These are phyloP conservation scores for Lysandra coridon DNA, from an alignment of 2,888 invertebrate genomes.

Conservation along the genomic window DNA sequence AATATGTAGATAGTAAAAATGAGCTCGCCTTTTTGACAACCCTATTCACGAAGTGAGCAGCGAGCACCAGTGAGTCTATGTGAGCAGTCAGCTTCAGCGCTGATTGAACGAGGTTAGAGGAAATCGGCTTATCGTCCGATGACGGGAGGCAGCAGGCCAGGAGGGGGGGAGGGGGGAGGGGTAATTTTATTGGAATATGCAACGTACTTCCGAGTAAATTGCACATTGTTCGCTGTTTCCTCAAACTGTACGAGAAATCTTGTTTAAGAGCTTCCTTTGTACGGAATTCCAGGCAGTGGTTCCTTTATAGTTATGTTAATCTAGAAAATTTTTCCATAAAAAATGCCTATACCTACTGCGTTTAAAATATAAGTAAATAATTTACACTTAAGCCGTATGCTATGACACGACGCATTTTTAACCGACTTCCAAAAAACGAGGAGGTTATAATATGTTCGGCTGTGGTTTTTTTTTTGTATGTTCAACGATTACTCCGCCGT, in stretches of 20 bases:
- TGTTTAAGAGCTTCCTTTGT: conserved; percentile 15
- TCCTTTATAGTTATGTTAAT: not conserved
- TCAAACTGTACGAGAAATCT: conserved; percentile 29
- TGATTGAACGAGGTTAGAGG: conserved; percentile 73
- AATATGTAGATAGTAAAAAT: not conserved
- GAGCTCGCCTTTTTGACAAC: conserved; percentile 31
- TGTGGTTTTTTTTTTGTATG: no score
- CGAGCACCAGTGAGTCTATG: conserved; percentile 43
- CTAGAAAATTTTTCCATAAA: no score
- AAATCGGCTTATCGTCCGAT: conserved; percentile 71
- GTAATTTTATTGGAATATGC: conserved; percentile 67
- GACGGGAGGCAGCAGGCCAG: conserved; percentile 48
- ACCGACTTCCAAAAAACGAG: no score
- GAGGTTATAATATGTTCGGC: no score
- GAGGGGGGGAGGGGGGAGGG: conserved; percentile 41
- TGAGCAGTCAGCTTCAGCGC: conserved; percentile 50
- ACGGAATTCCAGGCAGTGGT: not conserved
- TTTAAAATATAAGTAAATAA: no score
- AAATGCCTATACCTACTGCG: no score
- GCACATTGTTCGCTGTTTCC: conserved; percentile 35
- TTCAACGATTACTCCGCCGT: no score
- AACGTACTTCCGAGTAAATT: conserved; percentile 44
- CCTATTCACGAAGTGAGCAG: conserved; percentile 43
- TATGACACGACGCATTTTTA: no score
- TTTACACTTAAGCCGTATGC: no score